Evolutionary conservation across 1,140 invertebrate genomes (phyloP).

Genomic region (Meloidogyne hapla): DNA sequence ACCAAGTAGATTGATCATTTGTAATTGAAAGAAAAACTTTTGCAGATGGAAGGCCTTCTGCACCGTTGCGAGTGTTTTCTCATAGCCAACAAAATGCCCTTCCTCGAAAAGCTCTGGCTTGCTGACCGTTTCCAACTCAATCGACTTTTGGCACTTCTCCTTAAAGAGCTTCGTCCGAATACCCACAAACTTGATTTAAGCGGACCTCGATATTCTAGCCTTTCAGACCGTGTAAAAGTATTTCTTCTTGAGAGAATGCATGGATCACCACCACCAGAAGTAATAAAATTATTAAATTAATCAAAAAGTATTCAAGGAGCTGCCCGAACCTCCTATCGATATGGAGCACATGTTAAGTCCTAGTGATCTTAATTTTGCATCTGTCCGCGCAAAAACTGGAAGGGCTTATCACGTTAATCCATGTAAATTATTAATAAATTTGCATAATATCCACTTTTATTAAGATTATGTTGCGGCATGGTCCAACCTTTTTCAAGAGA

Average conservation of each 20-base stretch:
- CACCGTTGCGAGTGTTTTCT: slow-evolving; percentile 64
- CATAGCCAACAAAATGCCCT: slow-evolving; percentile 60
- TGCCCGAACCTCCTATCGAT: slow-evolving; percentile 60
- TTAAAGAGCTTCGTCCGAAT: slow-evolving; percentile 58
- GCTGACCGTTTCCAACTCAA: slow-evolving; percentile 63
- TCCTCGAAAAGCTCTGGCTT: slow-evolving; percentile 63
- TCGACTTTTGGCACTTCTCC: slow-evolving; percentile 57
- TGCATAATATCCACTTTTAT: not conserved
- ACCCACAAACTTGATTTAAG: slow-evolving; percentile 55
- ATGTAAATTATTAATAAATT: slow-evolving; percentile 21
- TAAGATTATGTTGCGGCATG: slow-evolving; percentile 59
- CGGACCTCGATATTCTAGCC: slow-evolving; percentile 59
- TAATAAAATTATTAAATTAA: slow-evolving; percentile 10
- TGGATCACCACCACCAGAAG: slow-evolving; percentile 57
- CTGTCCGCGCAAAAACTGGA: slow-evolving; percentile 59
- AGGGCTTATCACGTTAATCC: slow-evolving; percentile 61
- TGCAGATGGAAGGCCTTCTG: slow-evolving; percentile 62
- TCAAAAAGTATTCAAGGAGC: slow-evolving; percentile 44
- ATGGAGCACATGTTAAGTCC: slow-evolving; percentile 59
- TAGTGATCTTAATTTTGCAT: slow-evolving; percentile 59
- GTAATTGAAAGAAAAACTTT: not conserved
- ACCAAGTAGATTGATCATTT: slow-evolving; percentile 46
- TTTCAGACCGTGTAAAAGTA: slow-evolving; percentile 60
- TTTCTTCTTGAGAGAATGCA: slow-evolving; percentile 61
- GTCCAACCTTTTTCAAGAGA: slow-evolving; percentile 60